phyloP scores from a whole-genome alignment of 2,888 invertebrate genomes.

The Trichogramma dendrolimi region DNA sequence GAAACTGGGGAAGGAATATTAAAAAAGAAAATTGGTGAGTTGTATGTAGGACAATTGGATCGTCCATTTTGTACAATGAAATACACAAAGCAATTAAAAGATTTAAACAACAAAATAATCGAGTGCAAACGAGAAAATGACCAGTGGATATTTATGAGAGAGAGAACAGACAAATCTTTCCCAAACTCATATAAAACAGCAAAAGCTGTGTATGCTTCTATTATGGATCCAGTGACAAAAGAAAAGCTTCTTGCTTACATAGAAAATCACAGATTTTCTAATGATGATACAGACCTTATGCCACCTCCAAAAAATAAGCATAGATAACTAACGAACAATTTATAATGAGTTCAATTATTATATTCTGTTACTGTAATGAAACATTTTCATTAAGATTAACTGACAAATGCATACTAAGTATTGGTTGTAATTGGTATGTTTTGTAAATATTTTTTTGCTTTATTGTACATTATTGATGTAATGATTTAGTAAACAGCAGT shows the following conservation, averaged over 20 bases:
- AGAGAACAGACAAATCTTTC: slow-evolving; percentile 92
- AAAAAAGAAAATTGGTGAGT: slow-evolving; percentile 64
- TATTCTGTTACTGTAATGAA: too few relatives aligned
- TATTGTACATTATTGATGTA: too few relatives aligned
- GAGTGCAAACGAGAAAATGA: slow-evolving; percentile 84
- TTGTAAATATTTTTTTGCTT: too few relatives aligned
- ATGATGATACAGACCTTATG: slow-evolving; percentile 67
- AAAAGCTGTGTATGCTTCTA: slow-evolving; percentile 78
- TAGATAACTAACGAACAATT: slow-evolving; percentile 42
- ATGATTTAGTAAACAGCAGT: too few relatives aligned
- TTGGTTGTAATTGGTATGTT: too few relatives aligned
- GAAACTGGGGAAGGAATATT: slow-evolving; percentile 70
- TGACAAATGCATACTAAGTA: too few relatives aligned
- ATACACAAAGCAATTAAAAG: slow-evolving; percentile 73
- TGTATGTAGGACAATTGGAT: slow-evolving; percentile 75
- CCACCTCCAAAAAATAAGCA: slow-evolving; percentile 64
- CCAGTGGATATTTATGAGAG: slow-evolving; percentile 91
- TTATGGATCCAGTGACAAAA: slow-evolving; percentile 79
- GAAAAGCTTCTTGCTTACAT: slow-evolving; percentile 74
- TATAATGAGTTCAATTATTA: too few relatives aligned
- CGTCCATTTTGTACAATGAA: slow-evolving; percentile 67
- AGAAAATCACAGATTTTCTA: slow-evolving; percentile 58
- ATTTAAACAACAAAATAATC: slow-evolving; percentile 89
- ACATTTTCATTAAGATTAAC: too few relatives aligned
- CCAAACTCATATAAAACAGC: slow-evolving; percentile 92